A percentile compares a stretch with the other conserved stretches of the same genome.
These are phyloP conservation scores for Mola mola DNA, from an alignment of 2,113 vertebrate species.

Conservation along the genomic window DNA sequence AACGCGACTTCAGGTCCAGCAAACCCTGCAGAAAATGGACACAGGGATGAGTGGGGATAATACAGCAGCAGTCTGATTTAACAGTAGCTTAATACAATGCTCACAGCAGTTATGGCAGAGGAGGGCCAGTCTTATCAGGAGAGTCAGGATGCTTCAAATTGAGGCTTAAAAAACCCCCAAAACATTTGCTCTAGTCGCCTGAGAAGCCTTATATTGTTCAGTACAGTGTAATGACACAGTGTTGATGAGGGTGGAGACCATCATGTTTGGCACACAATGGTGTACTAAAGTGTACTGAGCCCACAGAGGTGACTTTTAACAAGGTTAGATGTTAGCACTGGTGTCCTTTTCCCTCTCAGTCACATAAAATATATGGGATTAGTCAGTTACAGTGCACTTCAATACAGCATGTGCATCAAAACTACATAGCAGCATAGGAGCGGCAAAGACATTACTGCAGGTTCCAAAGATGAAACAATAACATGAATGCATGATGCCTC, in stretches of 20 bases:
- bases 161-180: background rate
- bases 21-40: conserved; percentile 85
- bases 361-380: too few species aligned
- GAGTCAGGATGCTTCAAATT: background rate
- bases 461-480: background rate
- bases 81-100: too few species aligned
- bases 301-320: conserved; percentile 2
- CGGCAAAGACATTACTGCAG: background rate
- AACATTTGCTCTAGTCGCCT: too few species aligned
- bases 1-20: conserved; percentile 95
- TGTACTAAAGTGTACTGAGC: background rate
- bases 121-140: background rate
- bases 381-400: background rate
- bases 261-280: conserved; percentile 3
- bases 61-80: conserved; percentile 10
- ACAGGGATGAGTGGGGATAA: background rate
- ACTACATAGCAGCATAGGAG: background rate
- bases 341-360: background rate
- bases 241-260: background rate
- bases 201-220: background rate
- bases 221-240: too few species aligned
- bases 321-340: background rate
- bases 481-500: background rate
- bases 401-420: background rate
- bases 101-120: conserved; percentile 5